Evolutionary conservation across 2,888 invertebrate species (phyloP), one percentile per base, ranked within the genome.

Genomic region (Patella depressa): DNA sequence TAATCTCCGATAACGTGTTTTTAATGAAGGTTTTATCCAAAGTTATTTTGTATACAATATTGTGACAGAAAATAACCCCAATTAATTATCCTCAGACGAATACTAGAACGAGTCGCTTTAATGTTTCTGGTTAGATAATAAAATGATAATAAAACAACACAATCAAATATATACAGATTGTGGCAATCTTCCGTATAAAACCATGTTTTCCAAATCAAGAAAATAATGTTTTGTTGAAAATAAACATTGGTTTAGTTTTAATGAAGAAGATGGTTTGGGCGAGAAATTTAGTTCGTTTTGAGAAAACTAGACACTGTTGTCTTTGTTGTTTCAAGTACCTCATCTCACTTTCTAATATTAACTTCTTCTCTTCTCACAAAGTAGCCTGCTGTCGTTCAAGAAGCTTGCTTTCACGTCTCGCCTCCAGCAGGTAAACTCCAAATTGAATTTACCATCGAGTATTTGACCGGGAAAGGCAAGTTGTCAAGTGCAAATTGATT

Each of bases 401-500:
- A 76, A 72, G 76, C 72, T 76, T 76, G 72, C 76, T 76, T 76
- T 76, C 76, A 76, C 76, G 72, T 45, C 72, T 59, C 15, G 72
- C 76, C 76, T 57, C 54, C 45, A 72, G 76, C 76, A 76, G 76
- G 76, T 76, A 76, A 76, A 76, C 57, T 71, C 24, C 76, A 76
- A 76, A 76, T 76, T 73, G 72, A 73, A 74, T 77, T 77, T 77
- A 69, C 53, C 53, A 73, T 53, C 69, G 73, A 77, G 73, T 77
- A 71, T 77, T 77, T 77, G 73, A 73, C 73, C 73, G 77, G 55
- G 45, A 71, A 74, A 73, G 73, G 59, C 77, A 73, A 71, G 71
- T 76, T 73, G 73, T 77, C 77, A 74, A 74, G 77, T 73, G 73
- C 72, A 74, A 77, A 77, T 77, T 73, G 74, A 77, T 74, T 74